Evolutionary conservation across 2,888 invertebrate genomes (phyloP).

Genomic region (Lymantria dispar): DNA sequence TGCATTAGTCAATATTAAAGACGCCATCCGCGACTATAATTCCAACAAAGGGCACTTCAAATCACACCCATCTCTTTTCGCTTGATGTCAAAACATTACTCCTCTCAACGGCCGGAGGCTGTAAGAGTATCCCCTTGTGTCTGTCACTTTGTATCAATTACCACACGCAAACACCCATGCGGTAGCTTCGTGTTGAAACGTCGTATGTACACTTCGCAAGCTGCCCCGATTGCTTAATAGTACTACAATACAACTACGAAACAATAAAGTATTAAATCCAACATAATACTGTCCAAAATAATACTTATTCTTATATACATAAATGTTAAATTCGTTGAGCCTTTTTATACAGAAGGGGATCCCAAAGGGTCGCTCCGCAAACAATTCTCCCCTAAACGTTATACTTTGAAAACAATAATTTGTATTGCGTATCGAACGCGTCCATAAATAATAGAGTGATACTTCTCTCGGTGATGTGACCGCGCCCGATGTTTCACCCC

Average conservation of each 20-base stretch:
- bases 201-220: conserved; percentile 66
- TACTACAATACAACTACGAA: conserved; percentile 53
- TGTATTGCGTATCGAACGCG: conserved; percentile 83
- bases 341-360: conserved; percentile 37
- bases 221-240: conserved; percentile 70
- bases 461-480: conserved; percentile 63
- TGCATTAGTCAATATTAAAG: conserved; percentile 82
- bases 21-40: conserved; percentile 78
- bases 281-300: conserved; percentile 42
- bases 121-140: conserved; percentile 69
- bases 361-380: conserved; percentile 76
- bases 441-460: conserved; percentile 82
- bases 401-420: conserved; percentile 83
- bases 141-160: conserved; percentile 82
- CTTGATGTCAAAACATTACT: conserved; percentile 79
- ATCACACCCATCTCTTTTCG: conserved; percentile 80
- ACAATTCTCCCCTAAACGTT: conserved; percentile 81
- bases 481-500: conserved; percentile 43
- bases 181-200: conserved; percentile 48
- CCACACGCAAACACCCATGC: conserved; percentile 79
- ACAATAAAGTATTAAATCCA: conserved; percentile 61
- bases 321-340: conserved; percentile 58
- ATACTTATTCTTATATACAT: conserved; percentile 48
- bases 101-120: conserved; percentile 66
- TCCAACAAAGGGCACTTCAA: conserved; percentile 82